phyloP scores from a whole-genome alignment of 2,888 invertebrate genomes.

The Malthinus seriepunctatus region DNA sequence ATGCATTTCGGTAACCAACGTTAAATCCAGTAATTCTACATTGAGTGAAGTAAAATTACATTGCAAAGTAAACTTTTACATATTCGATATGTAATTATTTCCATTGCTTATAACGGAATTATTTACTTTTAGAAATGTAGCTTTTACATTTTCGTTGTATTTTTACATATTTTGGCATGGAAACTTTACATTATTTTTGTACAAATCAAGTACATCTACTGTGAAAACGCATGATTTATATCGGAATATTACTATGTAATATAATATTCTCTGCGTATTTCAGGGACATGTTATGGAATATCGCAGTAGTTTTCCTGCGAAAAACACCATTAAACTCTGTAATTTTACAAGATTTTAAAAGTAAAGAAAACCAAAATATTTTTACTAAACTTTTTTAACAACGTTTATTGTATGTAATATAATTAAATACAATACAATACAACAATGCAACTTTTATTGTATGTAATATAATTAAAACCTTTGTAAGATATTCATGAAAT shows the following conservation, averaged over 20 bases:
- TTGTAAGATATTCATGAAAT: background rate
- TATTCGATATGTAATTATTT: background rate
- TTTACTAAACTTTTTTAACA: too few species aligned
- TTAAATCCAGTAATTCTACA: background rate
- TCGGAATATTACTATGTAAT: background rate
- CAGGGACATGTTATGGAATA: background rate
- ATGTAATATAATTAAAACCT: background rate
- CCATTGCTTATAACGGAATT: background rate
- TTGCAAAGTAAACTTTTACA: background rate
- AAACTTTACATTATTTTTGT: background rate
- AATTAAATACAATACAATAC: too few species aligned
- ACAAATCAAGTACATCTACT: background rate
- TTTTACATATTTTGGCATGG: background rate
- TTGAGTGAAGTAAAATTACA: background rate
- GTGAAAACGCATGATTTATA: background rate
- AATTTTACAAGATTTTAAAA: background rate
- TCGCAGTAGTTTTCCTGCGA: background rate
- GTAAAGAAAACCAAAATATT: too few species aligned
- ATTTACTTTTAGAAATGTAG: background rate
- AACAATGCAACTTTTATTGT: too few species aligned
- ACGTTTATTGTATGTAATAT: too few species aligned
- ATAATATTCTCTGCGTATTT: background rate
- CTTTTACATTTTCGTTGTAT: background rate
- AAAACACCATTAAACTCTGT: background rate
- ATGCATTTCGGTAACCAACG: background rate